phyloP scores from a whole-genome alignment of 2,797 vertebrate species.

The Cheirogaleus major region DNA sequence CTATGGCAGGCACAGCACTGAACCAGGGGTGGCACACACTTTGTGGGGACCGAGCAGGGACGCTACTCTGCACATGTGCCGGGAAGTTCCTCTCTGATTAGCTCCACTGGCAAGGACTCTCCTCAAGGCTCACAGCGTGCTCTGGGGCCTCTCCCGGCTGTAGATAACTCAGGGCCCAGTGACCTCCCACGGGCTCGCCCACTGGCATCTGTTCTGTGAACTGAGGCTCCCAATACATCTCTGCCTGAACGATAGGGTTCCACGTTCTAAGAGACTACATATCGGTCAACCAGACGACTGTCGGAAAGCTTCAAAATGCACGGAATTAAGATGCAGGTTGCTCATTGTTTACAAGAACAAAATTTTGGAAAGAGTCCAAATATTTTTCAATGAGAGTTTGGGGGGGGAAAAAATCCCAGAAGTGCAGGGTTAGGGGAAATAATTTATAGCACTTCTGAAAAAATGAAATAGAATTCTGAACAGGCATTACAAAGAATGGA shows the following conservation, averaged over 20 bases:
- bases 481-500: background rate
- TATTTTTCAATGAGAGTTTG: background rate
- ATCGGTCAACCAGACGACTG: background rate
- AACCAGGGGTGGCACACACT: background rate
- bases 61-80: too few relatives aligned
- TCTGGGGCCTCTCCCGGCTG: background rate
- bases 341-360: background rate
- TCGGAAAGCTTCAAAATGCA: constrained; percentile 17
- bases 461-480: background rate
- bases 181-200: fast-evolving
- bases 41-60: fast-evolving
- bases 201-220: background rate
- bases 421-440: background rate
- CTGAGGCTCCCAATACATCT: background rate
- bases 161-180: background rate
- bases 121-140: background rate
- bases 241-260: background rate
- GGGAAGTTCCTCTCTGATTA: background rate
- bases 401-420: fast-evolving
- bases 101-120: background rate
- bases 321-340: background rate
- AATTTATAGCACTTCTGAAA: constrained; percentile 53
- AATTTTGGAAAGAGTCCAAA: background rate
- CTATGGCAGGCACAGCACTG: background rate
- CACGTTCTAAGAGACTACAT: constrained; percentile 14